A percentile compares a stretch with the other conserved stretches of the same genome.
Evolutionary conservation across 1,140 invertebrate species (phyloP).

Genomic region (Heliothis subflexa): DNA sequence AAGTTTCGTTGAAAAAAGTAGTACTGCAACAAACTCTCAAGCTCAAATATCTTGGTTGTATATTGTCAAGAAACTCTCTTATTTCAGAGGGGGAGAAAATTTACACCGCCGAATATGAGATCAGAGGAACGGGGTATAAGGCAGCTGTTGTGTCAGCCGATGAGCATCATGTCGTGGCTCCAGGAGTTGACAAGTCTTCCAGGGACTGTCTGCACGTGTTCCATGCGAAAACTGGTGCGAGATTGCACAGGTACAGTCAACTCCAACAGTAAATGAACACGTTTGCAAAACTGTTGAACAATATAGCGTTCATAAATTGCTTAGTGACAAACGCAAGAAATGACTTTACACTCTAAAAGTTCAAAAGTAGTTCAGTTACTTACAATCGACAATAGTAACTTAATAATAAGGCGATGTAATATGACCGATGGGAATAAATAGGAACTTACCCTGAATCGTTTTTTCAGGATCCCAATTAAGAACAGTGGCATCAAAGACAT

Average conservation of each 20-base stretch:
- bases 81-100: constrained; percentile 89
- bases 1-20: too few species aligned
- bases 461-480: constrained; percentile 82
- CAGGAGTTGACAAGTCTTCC: constrained; percentile 93
- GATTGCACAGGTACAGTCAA: constrained; percentile 89
- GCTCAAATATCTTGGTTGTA: not conserved
- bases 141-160: constrained; percentile 93
- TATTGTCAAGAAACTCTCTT: not conserved
- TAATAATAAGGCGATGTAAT: too few species aligned
- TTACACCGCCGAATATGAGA: constrained; percentile 91
- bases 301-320: not conserved
- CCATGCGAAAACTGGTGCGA: constrained; percentile 93
- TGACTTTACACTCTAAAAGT: too few species aligned
- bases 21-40: not conserved
- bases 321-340: too few species aligned
- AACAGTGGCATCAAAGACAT: constrained; percentile 85
- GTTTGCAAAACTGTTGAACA: not conserved
- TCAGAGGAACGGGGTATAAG: constrained; percentile 81
- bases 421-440: too few species aligned
- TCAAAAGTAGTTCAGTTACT: too few species aligned
- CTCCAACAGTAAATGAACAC: not conserved
- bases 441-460: too few species aligned
- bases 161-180: constrained; percentile 91
- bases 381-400: too few species aligned
- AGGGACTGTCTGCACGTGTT: constrained; percentile 95